These are phyloP conservation scores for Rotaria sp. DNA, from an alignment of 2,888 invertebrate genomes.

Conservation along the genomic window DNA sequence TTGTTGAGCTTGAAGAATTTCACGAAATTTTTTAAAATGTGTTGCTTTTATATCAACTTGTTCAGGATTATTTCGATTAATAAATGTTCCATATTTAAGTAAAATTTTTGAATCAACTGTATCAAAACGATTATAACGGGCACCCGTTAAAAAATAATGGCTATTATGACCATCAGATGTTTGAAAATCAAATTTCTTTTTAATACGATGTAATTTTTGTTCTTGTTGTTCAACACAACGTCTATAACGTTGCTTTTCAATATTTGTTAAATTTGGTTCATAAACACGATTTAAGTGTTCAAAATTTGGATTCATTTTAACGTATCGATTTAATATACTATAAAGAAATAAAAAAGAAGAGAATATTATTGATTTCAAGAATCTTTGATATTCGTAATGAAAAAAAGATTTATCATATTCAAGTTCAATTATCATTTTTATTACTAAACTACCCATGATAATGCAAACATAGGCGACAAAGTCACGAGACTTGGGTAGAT, in stretches of 20 bases:
- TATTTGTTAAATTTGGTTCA: not conserved
- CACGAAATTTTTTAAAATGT: conserved; percentile 13
- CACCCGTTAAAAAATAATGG: conserved; percentile 40
- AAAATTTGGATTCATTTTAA: conserved; percentile 19
- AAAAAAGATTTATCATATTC: too few relatives aligned
- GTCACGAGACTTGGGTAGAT: too few relatives aligned
- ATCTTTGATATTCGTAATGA: too few relatives aligned
- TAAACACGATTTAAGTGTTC: conserved; percentile 12
- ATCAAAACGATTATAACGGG: conserved; percentile 37
- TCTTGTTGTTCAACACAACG: conserved; percentile 35
- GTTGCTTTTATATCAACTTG: conserved; percentile 36
- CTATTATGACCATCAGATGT: conserved; percentile 33
- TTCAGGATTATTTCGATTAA: conserved; percentile 40
- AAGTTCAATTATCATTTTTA: too few relatives aligned
- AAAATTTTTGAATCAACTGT: conserved; percentile 39
- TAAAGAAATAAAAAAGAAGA: too few relatives aligned
- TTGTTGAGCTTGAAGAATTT: not conserved
- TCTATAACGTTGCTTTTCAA: conserved; percentile 34
- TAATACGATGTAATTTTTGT: conserved; percentile 7
- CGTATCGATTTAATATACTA: not conserved
- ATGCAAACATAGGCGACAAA: too few relatives aligned
- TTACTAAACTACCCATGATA: too few relatives aligned
- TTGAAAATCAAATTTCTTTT: conserved; percentile 37
- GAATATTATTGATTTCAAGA: too few relatives aligned
- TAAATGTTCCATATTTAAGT: conserved; percentile 39